Evolutionary conservation across 2,113 vertebrate species (phyloP).

Genomic region (Hyla sarda): DNA sequence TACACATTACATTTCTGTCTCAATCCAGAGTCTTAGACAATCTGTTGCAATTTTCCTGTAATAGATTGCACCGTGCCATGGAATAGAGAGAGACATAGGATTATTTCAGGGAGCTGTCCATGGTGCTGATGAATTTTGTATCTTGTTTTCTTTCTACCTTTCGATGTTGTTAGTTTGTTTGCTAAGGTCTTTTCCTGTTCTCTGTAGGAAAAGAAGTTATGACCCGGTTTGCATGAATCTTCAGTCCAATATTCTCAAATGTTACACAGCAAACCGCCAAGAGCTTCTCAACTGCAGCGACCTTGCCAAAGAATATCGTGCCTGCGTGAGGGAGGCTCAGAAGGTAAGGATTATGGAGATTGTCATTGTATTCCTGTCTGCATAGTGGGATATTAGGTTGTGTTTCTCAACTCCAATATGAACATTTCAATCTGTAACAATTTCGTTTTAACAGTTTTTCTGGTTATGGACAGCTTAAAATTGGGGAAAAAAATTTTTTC

Average conservation of each 20-base stretch:
- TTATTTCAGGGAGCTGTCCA: neutral
- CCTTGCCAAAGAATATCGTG: constrained; percentile 87
- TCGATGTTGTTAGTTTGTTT: neutral
- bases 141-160: neutral
- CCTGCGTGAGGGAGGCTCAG: constrained; percentile 85
- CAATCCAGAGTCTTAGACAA: neutral
- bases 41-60: neutral
- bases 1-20: too few relatives aligned
- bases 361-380: neutral
- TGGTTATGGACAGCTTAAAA: too few relatives aligned
- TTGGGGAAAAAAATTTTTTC: too few relatives aligned
- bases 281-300: constrained; percentile 88
- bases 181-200: neutral
- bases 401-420: neutral
- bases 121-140: neutral
- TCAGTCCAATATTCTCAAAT: constrained; percentile 86
- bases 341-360: constrained; percentile 75
- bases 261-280: constrained; percentile 82
- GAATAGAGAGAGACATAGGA: neutral
- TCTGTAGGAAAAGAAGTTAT: constrained; percentile 72
- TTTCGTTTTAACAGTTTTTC: neutral
- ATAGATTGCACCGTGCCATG: neutral
- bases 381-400: neutral
- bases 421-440: neutral
- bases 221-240: constrained; percentile 82